These are phyloP conservation scores for Ivindomyrus marchei DNA, from an alignment of 2,113 vertebrate species.

Conservation along the genomic window DNA sequence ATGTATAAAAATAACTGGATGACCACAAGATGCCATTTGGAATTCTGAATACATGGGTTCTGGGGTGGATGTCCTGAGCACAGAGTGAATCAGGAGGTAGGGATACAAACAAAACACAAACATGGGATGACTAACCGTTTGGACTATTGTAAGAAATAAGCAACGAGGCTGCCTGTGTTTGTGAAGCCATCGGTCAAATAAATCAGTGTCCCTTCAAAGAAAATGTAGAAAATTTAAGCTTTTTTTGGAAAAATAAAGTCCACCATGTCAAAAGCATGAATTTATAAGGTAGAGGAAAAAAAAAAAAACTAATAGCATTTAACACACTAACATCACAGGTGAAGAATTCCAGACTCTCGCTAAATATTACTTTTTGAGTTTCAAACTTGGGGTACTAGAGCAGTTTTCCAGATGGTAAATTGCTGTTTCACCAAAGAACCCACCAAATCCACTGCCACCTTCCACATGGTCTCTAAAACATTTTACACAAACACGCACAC, in stretches of 20 bases:
- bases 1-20: slow-evolving; percentile 56
- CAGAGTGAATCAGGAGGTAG: slow-evolving; percentile 4
- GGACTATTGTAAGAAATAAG: slow-evolving; percentile 59
- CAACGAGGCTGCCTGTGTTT: slow-evolving; percentile 43
- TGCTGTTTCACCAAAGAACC: slow-evolving; percentile 38
- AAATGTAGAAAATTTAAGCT: not conserved
- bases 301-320: slow-evolving; percentile 25
- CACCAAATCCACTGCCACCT: slow-evolving; percentile 41
- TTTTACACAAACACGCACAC: slow-evolving; percentile 37
- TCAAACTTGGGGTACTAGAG: slow-evolving; percentile 29
- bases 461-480: slow-evolving; percentile 24
- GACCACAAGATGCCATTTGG: slow-evolving; percentile 57
- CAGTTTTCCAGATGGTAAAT: slow-evolving; percentile 41
- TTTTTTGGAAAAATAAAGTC: slow-evolving; percentile 34
- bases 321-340: slow-evolving; percentile 47
- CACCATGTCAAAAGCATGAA: slow-evolving; percentile 18
- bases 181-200: not conserved
- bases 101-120: slow-evolving; percentile 38
- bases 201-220: not conserved
- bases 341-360: slow-evolving; percentile 61
- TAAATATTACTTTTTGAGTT: slow-evolving; percentile 11
- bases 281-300: slow-evolving; percentile 26
- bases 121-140: slow-evolving; percentile 38
- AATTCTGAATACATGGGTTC: slow-evolving; percentile 63
- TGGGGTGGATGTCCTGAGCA: slow-evolving; percentile 23